Evolutionary conservation across 1,140 invertebrate species (phyloP).

Genomic region (Bradysia coprophila): DNA sequence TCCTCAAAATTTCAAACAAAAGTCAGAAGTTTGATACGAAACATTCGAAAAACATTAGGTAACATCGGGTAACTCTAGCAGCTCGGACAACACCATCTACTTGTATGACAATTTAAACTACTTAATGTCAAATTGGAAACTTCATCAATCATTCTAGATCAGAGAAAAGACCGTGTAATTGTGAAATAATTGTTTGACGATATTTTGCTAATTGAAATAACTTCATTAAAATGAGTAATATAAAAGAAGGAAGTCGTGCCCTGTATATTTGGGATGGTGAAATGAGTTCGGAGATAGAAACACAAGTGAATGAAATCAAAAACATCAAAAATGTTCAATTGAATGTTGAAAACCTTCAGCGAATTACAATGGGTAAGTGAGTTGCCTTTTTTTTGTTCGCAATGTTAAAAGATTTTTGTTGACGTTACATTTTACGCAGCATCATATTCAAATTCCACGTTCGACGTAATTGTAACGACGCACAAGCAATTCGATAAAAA

Average conservation of each 20-base stretch:
- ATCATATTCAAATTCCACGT: background rate
- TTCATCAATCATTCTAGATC: no score
- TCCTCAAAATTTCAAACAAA: no score
- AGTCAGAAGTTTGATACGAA: no score
- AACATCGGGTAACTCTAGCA: no score
- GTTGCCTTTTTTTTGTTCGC: background rate
- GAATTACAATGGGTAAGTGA: background rate
- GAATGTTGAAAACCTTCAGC: background rate
- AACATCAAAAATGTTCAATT: background rate
- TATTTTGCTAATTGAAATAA: no score
- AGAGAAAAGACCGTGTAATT: no score
- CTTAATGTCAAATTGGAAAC: no score
- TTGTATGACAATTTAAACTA: no score
- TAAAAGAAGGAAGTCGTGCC: background rate
- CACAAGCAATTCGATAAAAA: background rate
- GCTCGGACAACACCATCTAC: no score
- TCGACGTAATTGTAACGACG: background rate
- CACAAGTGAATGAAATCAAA: background rate
- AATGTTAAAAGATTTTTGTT: background rate
- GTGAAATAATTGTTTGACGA: no score
- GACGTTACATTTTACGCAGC: background rate
- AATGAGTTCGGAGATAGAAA: background rate
- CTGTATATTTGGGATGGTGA: background rate
- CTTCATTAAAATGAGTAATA: background rate
- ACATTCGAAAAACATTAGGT: no score